A percentile compares a stretch with the other conserved stretches of the same genome.
Evolutionary conservation across 2,113 vertebrate genomes (phyloP).

Genomic region (Ranitomeya variabilis): DNA sequence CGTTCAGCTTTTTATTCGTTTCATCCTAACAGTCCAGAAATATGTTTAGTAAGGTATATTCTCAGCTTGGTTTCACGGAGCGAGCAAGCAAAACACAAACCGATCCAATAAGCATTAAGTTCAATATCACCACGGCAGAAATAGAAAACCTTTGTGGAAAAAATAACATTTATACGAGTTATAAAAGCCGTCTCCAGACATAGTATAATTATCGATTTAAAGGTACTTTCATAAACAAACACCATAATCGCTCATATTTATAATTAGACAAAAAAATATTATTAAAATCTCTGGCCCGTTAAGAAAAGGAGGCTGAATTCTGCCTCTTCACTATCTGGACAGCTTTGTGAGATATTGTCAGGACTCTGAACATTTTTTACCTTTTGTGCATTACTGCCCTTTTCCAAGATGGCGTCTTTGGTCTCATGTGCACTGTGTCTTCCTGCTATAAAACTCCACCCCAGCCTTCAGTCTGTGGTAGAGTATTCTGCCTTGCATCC

Average conservation of each 20-base stretch:
- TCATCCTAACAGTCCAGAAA: not conserved
- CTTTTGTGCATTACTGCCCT: no score
- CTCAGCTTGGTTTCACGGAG: not conserved
- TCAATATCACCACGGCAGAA: not conserved
- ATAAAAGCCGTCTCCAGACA: not conserved
- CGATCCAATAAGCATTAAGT: not conserved
- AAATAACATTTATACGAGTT: not conserved
- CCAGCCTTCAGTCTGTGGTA: no score
- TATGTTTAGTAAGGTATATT: not conserved
- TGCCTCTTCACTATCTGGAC: no score
- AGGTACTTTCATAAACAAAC: not conserved
- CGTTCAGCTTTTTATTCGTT: not conserved
- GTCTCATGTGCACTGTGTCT: no score
- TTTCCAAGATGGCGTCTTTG: no score
- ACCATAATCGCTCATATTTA: not conserved
- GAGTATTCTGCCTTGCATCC: no score
- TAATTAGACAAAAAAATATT: no score
- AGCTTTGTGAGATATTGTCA: no score
- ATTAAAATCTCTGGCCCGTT: no score
- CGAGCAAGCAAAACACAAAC: not conserved
- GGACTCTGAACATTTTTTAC: no score
- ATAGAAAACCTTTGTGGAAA: not conserved
- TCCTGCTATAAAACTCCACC: no score
- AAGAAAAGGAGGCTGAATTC: no score
- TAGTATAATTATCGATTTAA: not conserved